phyloP scores from a whole-genome alignment of 2,888 invertebrate genomes.

The Tridacna gigas region DNA sequence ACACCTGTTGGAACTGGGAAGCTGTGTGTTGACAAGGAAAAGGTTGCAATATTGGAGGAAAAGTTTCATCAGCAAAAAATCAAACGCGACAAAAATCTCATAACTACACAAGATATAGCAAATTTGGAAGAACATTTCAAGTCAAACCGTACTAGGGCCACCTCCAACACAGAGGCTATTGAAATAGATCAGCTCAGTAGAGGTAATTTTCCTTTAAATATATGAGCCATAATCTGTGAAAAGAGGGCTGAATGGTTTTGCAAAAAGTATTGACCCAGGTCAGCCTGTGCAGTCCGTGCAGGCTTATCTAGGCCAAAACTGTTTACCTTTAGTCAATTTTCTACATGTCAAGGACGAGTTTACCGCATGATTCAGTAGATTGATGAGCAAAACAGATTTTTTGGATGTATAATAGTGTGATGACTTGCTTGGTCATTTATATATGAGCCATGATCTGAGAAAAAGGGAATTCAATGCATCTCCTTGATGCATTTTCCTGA shows the following conservation, averaged over 20 bases:
- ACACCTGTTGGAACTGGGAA: slow-evolving; percentile 57
- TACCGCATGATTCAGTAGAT: no score
- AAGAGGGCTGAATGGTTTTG: not conserved
- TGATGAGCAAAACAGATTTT: no score
- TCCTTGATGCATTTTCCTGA: no score
- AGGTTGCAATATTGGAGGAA: slow-evolving; percentile 43
- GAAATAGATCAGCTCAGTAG: slow-evolving; percentile 32
- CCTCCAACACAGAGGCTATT: slow-evolving; percentile 20
- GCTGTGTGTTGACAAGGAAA: slow-evolving; percentile 57
- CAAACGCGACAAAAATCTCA: slow-evolving; percentile 53
- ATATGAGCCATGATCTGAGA: no score
- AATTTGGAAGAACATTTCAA: slow-evolving; percentile 40
- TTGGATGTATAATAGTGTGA: no score
- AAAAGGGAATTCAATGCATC: no score
- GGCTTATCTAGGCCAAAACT: no score
- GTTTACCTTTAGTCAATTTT: no score
- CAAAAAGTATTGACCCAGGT: not conserved
- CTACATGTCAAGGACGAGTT: no score
- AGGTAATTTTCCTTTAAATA: slow-evolving; percentile 3
- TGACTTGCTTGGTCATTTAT: no score
- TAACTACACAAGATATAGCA: slow-evolving; percentile 56
- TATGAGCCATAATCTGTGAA: not conserved
- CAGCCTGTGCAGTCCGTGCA: no score
- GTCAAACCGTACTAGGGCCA: slow-evolving; percentile 6
- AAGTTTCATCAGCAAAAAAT: slow-evolving; percentile 47